Evolutionary conservation across 2,888 invertebrate species (phyloP).

Genomic region (Lasiommata megera): DNA sequence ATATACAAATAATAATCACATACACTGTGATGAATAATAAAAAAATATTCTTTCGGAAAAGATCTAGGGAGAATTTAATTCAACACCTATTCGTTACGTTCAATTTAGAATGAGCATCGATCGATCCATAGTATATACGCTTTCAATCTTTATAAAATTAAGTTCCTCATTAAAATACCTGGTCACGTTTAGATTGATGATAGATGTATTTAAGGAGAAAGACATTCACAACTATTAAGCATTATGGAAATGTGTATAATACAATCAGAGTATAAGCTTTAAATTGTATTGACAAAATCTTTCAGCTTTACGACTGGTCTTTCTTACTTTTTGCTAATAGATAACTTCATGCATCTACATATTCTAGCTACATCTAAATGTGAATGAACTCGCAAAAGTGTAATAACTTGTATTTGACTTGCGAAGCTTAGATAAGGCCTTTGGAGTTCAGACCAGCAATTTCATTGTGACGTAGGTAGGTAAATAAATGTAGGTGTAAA

Average conservation of each 20-base stretch:
- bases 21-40: no score
- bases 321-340: neutral
- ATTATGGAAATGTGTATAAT: neutral
- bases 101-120: no score
- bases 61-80: no score
- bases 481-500: no score
- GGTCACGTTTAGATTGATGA: conserved; percentile 22
- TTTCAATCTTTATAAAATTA: neutral
- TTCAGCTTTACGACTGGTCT: neutral
- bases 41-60: no score
- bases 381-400: neutral
- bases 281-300: neutral
- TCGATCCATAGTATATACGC: neutral
- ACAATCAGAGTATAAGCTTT: neutral
- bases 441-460: no score
- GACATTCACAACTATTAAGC: neutral
- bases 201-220: neutral
- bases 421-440: no score
- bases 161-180: conserved; percentile 9
- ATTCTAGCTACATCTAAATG: neutral
- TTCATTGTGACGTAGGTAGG: no score
- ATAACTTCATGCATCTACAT: neutral
- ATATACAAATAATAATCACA: no score
- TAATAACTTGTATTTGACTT: no score
- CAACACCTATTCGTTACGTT: no score